Base-by-base conservation (phyloP, 2,888 invertebrate species). In the Tipula helvola region DNA sequence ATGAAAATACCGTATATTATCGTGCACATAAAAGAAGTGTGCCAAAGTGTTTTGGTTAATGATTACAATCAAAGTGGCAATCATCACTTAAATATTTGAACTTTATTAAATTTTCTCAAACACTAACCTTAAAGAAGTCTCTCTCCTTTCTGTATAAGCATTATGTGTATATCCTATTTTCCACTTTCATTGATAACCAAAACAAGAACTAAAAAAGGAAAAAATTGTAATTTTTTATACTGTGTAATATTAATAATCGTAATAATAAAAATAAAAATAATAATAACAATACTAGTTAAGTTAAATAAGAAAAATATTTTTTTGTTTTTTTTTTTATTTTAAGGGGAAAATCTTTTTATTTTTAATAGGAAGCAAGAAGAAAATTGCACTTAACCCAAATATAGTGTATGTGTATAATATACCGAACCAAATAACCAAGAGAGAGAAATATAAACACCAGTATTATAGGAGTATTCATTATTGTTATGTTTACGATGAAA, bases 11-110 rank as follows among this genome's bases (percentile, higher is more conserved):
- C 28, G 28, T 28, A n/a, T 4, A 16, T 52, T 28, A 10, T 10
- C 28, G 28, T 52, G n/a, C n/a, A 52, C 52, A 52, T 52, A 52
- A 52, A 52, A n/a, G 10, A 71, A 71, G 71, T 71, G 71, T 71
- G 71, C 10, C 28, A 28, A 71, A 71, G 28, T 71, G 71, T 71
- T 71, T 71, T 71, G 28, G 71, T 28, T 71, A 71, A 71, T 71
- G 71, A 71, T 71, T 71, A 71, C 71, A 71, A 71, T 71, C 71
- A 71, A 71, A 71, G 71, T 71, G 71, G 71, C 71, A 71, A 71
- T 71, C 71, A 71, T 71, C 71, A 71, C 71, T 71, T 71, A 71
- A 71, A 71, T 71, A 71, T 71, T 28, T 71, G 71, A 71, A 71
- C 71, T 71, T 71, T 71, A 71, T 71, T 71, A 71, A 71, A 71